Base-by-base conservation (phyloP, 2,888 invertebrate genomes). In the Peribatodes rhomboidaria region DNA sequence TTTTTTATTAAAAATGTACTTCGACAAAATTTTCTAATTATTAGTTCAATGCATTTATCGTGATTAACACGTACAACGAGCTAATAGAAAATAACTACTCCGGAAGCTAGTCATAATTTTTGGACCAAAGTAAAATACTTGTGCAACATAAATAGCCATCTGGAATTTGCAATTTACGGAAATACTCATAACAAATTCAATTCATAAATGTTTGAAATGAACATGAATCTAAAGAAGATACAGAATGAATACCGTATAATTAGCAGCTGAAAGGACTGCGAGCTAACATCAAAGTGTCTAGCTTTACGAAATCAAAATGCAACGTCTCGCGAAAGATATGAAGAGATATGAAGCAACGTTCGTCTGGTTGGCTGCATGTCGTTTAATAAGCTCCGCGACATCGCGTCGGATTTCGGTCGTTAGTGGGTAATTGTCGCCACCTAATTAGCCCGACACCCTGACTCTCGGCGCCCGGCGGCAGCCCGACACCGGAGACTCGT, bases 361-460 rank as follows among this genome's bases (percentile, higher is more conserved):
- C 75, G 68, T 69, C 62, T 67, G 62, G 44, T 33, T 33, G 61
- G 73, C 73, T 78, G 79, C 77, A 81, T 77, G 78, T 79, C 76
- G 82, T 84, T 87, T 91, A 90, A 91, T 90, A 89, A 90, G 88
- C 83, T 83, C 76, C 74, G 75, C 75, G 76, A 73, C 73, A 73
- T 75, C 64, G 76, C 76, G 83, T 90, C 90, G 80, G 83, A 85
- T 90, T 89, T 88, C 90, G 87, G 87, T 88, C 88, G 90, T 90
- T 90, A 90, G 87, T 81, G 83, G 73, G 88, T 88, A 89, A 90
- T 89, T 89, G 90, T 86, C 87, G 89, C 77, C 89, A 86, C 85
- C 88, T 90, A 90, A 91, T 90, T 90, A 90, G 88, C 83, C 82
- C 77, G 81, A 80, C 81, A 86, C 84, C 86, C 79, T 14, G 53